These are phyloP conservation scores for Piscicola geometra DNA, from an alignment of 2,888 invertebrate species.

Conservation along the genomic window DNA sequence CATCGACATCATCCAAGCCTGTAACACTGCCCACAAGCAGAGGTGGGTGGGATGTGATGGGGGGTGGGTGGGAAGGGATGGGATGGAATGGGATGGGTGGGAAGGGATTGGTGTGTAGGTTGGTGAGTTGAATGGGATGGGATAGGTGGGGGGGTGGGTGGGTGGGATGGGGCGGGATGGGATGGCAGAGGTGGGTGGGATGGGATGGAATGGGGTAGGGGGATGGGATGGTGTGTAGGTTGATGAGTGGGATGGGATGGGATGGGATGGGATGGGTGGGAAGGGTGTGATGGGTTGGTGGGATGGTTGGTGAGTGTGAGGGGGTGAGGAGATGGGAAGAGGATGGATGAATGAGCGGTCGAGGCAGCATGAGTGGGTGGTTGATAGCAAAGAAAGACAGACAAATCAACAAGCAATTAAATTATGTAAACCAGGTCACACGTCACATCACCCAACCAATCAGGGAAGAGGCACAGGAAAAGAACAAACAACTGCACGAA, in stretches of 20 bases:
- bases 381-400: not conserved
- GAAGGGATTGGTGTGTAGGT: not conserved
- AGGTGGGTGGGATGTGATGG: not conserved
- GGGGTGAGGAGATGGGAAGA: not conserved
- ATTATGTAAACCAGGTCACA: not conserved
- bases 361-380: not conserved
- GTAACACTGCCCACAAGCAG: conserved; percentile 3
- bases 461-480: conserved; percentile 11
- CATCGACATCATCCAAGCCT: not conserved
- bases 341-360: not conserved
- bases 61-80: not conserved
- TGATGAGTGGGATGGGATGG: not conserved
- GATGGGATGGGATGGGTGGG: not conserved
- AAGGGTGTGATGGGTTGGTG: not conserved
- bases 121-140: not conserved
- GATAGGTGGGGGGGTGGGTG: not conserved
- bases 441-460: not conserved
- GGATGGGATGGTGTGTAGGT: not conserved
- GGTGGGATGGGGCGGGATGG: not conserved
- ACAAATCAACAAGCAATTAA: too few species aligned
- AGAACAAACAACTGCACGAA: conserved; percentile 8
- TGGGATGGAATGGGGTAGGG: not conserved
- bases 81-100: conserved; percentile 2
- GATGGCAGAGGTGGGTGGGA: not conserved
- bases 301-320: not conserved